Conservation (phyloP, 2,888 invertebrate species). For the Acanthosepion lycidas region DNA sequence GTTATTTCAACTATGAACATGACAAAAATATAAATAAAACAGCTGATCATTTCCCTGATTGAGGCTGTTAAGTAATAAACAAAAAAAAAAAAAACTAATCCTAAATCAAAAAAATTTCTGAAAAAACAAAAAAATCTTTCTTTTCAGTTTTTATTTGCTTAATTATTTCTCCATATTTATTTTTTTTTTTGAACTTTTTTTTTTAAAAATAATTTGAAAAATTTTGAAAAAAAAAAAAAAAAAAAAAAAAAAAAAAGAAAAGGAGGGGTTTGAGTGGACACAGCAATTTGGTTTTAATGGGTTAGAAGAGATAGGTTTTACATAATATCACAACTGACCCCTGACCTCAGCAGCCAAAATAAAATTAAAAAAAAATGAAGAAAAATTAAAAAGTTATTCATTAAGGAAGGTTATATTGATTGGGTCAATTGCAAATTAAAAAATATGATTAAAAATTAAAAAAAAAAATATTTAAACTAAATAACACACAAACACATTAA, state of each 20-base stretch:
- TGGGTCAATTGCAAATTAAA: background rate
- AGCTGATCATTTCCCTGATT: too few species aligned
- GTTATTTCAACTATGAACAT: too few species aligned
- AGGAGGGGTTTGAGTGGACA: background rate
- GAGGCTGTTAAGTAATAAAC: background rate
- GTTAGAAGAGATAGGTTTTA: background rate
- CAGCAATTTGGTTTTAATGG: background rate
- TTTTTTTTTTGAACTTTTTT: background rate
- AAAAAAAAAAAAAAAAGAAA: background rate
- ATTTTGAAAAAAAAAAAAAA: background rate
- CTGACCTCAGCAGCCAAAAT: background rate
- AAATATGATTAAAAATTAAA: background rate
- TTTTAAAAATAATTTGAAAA: background rate
- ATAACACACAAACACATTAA: background rate
- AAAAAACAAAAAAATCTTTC: background rate
- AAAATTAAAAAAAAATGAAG: background rate
- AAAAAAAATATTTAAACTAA: background rate
- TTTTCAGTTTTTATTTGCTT: background rate
- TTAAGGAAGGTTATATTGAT: background rate
- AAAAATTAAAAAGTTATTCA: background rate
- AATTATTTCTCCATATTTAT: background rate
- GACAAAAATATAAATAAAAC: too few species aligned
- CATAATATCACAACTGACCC: constrained; percentile 2
- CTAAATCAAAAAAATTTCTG: background rate
- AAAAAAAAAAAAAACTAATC: background rate